phyloP scores from a whole-genome alignment of 2,113 vertebrate genomes.

The Clarias macrocephalus region DNA sequence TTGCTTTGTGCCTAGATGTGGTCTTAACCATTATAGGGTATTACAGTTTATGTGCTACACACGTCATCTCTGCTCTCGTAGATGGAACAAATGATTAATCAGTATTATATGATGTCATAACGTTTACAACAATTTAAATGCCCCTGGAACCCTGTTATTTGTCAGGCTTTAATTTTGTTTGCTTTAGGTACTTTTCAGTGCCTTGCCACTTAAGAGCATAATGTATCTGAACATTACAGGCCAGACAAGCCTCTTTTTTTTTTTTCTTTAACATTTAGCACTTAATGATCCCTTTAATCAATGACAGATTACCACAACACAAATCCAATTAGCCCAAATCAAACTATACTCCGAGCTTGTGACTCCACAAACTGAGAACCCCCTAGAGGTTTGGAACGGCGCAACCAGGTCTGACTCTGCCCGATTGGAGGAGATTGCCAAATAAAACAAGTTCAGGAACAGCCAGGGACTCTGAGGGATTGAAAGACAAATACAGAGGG shows the following conservation, averaged over 20 bases:
- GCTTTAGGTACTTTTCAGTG: not conserved
- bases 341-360: conserved; percentile 26
- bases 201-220: conserved; percentile 17
- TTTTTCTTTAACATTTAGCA: conserved; percentile 38
- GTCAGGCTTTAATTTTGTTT: not conserved
- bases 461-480: conserved; percentile 40
- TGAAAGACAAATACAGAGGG: conserved; percentile 55
- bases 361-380: conserved; percentile 26
- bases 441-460: conserved; percentile 53
- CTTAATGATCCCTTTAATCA: conserved; percentile 55
- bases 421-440: conserved; percentile 50
- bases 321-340: conserved; percentile 49
- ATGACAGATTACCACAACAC: conserved; percentile 55
- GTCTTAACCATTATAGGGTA: not conserved
- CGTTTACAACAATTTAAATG: not conserved
- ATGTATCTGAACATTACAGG: conserved; percentile 34
- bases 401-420: conserved; percentile 32
- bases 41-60: not conserved
- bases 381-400: conserved; percentile 25
- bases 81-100: not conserved
- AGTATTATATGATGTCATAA: not conserved
- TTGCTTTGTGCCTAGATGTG: not conserved
- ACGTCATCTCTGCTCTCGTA: not conserved
- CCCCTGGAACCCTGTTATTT: conserved; percentile 1
- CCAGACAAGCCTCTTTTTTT: not conserved